These are phyloP conservation scores for Cygnus atratus DNA, from an alignment of 2,113 vertebrate genomes.

Conservation along the genomic window DNA sequence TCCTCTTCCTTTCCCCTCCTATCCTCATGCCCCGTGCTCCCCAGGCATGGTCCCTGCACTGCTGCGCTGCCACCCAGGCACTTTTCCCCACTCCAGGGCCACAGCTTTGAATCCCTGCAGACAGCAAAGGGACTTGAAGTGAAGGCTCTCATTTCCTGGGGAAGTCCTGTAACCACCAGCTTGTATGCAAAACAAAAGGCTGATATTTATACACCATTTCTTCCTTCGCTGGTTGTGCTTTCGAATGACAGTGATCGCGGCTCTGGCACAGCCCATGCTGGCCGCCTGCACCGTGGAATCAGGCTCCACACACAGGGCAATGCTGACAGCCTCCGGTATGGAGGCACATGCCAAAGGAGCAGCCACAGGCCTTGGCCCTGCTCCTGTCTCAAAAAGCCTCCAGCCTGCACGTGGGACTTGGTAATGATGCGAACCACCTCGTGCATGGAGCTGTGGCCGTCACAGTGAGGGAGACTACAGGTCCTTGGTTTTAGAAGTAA, in stretches of 20 bases:
- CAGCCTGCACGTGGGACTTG: neutral
- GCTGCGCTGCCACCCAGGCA: neutral
- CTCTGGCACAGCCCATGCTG: neutral
- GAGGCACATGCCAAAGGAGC: neutral
- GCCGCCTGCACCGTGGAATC: rapidly evolving
- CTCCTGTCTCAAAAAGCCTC: neutral
- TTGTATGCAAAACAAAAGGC: neutral
- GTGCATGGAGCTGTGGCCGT: rapidly evolving
- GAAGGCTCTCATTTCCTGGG: rapidly evolving
- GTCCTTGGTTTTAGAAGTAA: neutral
- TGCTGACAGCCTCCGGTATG: neutral
- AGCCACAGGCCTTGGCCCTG: neutral
- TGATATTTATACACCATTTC: neutral
- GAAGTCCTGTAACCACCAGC: neutral
- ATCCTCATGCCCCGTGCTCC: too few species aligned
- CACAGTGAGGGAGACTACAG: rapidly evolving
- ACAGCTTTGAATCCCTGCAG: neutral
- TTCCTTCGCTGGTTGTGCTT: neutral
- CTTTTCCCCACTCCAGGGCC: neutral
- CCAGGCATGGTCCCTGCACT: too few species aligned
- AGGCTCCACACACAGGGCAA: rapidly evolving
- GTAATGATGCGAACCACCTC: too few species aligned
- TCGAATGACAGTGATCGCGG: neutral
- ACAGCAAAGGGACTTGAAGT: neutral
- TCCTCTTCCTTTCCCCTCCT: neutral